Base-by-base conservation (phyloP, 1,140 invertebrate species). In the Ceratina japonica region DNA sequence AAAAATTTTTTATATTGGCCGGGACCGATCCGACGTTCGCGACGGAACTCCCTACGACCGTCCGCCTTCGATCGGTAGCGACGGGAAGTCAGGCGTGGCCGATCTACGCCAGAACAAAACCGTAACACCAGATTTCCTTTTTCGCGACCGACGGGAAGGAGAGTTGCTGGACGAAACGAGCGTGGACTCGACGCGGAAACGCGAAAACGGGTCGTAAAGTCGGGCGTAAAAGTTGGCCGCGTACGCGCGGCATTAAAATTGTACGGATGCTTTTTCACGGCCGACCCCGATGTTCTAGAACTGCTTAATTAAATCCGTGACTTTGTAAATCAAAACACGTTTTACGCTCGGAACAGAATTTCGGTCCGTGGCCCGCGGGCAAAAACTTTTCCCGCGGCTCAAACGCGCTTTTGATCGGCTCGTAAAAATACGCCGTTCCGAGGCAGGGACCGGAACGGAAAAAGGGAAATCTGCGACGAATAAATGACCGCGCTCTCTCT, bases 291-390 rank as follows among this genome's bases (percentile, higher is more conserved):
- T 16, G 24, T 37, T 31, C 24, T 27, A 22, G 20, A 76, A 59
- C 44, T 22, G 58, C 75, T 77, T 77, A 77, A 77, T 77, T 77
- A 77, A 77, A 77, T 62, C 49, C 49, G 75, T 20, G 44, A 71
- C 49, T 51, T 76, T 51, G n/a, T 59, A 20, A 52, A 62, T 71
- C 66, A 71, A 61, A 70, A 70, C 44, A 52, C n/a, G 75, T 62
- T 10, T 37, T 20, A 24, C 18, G 51, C 37, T 44, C 37, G 51
- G 16, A 27, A 68, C 64, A 24, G 58, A 44, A 75, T 75, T 75
- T 59, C 5, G 27, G 37, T 3, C 5, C 15, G 16, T 31, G 37
- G 66, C 58, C 58, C 31, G 16, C 8, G 16, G 15, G 15, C 22
- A 15, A 44, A 44, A 1, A 3, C 24, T 16, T 51, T 27, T 27